These are phyloP conservation scores for Aporophyla lueneburgensis DNA, from an alignment of 2,888 invertebrate species.

Conservation along the genomic window DNA sequence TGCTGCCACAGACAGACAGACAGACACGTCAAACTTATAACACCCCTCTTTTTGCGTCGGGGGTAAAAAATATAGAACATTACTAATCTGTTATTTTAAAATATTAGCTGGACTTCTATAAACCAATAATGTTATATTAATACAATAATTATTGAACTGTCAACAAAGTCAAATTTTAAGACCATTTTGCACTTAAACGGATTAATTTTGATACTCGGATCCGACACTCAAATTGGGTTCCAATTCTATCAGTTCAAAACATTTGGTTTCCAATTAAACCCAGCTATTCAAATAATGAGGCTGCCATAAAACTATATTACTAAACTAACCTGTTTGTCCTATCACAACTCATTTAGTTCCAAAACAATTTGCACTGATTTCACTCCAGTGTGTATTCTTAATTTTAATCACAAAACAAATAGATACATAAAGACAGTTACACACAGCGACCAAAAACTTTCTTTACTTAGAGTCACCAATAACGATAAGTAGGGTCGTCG, in stretches of 20 bases:
- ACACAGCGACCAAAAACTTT: too few relatives aligned
- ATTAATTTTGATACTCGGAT: background rate
- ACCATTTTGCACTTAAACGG: background rate
- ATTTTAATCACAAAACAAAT: constrained; percentile 8
- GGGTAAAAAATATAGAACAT: too few relatives aligned
- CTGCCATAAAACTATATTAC: background rate
- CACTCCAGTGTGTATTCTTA: constrained; percentile 34
- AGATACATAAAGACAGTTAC: background rate
- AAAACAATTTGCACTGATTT: constrained; percentile 33
- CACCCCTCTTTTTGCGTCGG: too few relatives aligned
- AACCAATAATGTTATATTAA: background rate
- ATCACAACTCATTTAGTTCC: constrained; percentile 19
- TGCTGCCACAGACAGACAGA: too few relatives aligned
- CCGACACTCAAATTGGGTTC: background rate
- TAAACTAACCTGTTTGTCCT: constrained; percentile 8
- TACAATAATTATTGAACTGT: background rate
- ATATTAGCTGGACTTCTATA: background rate
- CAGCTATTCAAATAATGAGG: constrained; percentile 6
- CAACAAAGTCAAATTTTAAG: background rate
- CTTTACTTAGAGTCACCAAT: too few relatives aligned
- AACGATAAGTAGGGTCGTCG: too few relatives aligned
- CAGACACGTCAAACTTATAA: too few relatives aligned
- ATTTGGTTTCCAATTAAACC: constrained; percentile 24
- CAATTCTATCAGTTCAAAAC: background rate
- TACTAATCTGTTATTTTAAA: too few relatives aligned